Evolutionary conservation across 2,888 invertebrate genomes (phyloP).

Genomic region (Pandemis heparana): DNA sequence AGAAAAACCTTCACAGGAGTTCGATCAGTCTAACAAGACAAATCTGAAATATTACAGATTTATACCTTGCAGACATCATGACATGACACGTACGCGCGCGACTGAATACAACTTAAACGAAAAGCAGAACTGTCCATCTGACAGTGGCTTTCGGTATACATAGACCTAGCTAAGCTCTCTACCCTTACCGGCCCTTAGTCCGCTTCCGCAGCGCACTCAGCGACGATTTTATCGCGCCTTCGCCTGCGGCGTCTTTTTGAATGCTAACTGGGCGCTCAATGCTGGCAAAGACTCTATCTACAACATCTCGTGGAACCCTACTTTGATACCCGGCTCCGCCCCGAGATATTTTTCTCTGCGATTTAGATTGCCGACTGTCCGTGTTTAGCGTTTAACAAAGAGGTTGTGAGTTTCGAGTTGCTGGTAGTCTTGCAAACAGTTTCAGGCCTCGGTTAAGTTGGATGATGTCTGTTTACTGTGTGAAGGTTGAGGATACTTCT

Average conservation of each 20-base stretch:
- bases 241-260: conserved; percentile 82
- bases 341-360: conserved; percentile 76
- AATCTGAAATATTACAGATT: too few species aligned
- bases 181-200: conserved; percentile 12
- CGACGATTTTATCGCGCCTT: conserved; percentile 77
- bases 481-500: not conserved
- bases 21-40: too few species aligned
- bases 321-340: conserved; percentile 71
- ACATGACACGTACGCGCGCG: too few species aligned
- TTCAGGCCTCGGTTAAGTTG: conserved; percentile 14
- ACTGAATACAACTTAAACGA: too few species aligned
- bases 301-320: conserved; percentile 70
- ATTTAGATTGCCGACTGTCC: conserved; percentile 74
- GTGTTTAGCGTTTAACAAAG: conserved; percentile 66
- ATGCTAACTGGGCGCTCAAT: conserved; percentile 80
- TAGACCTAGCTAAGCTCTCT: conserved; percentile 9
- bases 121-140: too few species aligned
- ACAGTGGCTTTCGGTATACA: not conserved
- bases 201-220: conserved; percentile 54
- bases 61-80: too few species aligned
- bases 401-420: conserved; percentile 37
- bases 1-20: too few species aligned
- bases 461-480: conserved; percentile 1
- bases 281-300: conserved; percentile 69
- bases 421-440: conserved; percentile 41